Conservation (phyloP, 2,113 vertebrate species). For the Neoarius graeffei region DNA sequence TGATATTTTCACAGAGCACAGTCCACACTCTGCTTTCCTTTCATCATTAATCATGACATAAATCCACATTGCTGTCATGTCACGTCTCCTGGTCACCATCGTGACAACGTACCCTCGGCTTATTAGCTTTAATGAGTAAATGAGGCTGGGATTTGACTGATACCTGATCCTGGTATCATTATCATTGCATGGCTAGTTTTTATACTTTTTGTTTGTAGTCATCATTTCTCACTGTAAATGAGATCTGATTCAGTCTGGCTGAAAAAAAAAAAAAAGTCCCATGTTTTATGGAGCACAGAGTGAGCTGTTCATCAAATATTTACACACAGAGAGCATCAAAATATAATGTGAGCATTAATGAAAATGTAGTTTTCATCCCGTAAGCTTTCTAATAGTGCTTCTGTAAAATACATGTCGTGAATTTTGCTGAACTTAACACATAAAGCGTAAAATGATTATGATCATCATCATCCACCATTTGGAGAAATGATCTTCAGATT, state of each 20-base stretch:
- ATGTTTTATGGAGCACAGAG: neutral
- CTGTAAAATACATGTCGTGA: neutral
- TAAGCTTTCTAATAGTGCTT: neutral
- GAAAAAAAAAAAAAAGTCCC: no score
- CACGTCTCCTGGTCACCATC: neutral
- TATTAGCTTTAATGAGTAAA: neutral
- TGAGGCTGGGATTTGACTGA: neutral
- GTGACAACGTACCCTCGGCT: neutral
- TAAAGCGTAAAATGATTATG: no score
- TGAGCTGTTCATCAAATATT: neutral
- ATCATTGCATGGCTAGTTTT: neutral
- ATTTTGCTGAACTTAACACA: neutral
- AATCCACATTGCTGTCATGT: neutral
- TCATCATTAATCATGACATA: neutral
- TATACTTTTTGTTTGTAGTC: neutral
- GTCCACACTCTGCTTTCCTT: neutral
- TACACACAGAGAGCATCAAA: neutral
- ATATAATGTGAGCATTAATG: neutral
- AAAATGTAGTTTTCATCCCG: neutral
- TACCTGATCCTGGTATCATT: neutral
- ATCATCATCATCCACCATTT: neutral
- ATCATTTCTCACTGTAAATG: neutral
- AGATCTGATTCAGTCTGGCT: neutral
- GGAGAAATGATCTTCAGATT: neutral
- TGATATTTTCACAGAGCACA: neutral